phyloP scores from a whole-genome alignment of 92 coral and sea anemone genomes.

The Parazoanthus swiftii region DNA sequence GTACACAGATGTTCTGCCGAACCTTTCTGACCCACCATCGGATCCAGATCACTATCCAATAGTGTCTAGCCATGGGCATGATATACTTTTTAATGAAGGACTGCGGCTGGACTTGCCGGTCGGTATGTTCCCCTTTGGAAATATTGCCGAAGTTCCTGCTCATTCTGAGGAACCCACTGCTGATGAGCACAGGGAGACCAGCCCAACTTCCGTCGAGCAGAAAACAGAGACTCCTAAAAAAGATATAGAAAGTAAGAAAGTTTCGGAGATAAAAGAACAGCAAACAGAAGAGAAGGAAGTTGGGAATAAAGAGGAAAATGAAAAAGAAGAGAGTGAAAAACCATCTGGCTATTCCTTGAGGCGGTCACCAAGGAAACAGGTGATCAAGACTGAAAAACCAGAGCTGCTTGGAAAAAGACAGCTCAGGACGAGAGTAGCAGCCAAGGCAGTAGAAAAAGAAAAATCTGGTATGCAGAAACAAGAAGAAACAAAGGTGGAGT shows the following conservation, averaged over 20 bases:
- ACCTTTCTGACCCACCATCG: slow-evolving; percentile 36
- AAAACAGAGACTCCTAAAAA: slow-evolving; percentile 26
- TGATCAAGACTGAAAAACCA: slow-evolving; percentile 33
- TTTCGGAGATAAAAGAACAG: slow-evolving; percentile 20
- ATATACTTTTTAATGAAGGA: slow-evolving; percentile 51
- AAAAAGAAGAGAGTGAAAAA: slow-evolving; percentile 21
- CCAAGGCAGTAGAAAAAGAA: slow-evolving; percentile 3
- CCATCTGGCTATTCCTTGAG: slow-evolving; percentile 26
- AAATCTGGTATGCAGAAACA: neutral
- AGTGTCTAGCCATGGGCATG: slow-evolving; percentile 51
- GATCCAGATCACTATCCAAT: slow-evolving; percentile 52
- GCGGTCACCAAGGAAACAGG: slow-evolving; percentile 49
- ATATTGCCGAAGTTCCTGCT: slow-evolving; percentile 21
- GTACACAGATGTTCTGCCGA: slow-evolving; percentile 55
- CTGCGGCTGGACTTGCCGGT: slow-evolving; percentile 45
- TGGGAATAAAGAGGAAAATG: slow-evolving; percentile 14
- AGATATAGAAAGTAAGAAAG: slow-evolving; percentile 33
- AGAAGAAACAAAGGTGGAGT: slow-evolving; percentile 49
- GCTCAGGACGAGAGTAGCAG: neutral
- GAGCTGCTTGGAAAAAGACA: slow-evolving; percentile 12
- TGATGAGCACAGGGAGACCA: slow-evolving; percentile 38
- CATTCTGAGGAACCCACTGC: slow-evolving; percentile 12
- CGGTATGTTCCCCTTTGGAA: slow-evolving; percentile 36
- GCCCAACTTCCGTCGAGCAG: slow-evolving; percentile 30
- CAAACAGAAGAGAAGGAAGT: slow-evolving; percentile 4